Base-by-base conservation (phyloP, 2,888 invertebrate genomes). In the Seladonia tumulorum region DNA sequence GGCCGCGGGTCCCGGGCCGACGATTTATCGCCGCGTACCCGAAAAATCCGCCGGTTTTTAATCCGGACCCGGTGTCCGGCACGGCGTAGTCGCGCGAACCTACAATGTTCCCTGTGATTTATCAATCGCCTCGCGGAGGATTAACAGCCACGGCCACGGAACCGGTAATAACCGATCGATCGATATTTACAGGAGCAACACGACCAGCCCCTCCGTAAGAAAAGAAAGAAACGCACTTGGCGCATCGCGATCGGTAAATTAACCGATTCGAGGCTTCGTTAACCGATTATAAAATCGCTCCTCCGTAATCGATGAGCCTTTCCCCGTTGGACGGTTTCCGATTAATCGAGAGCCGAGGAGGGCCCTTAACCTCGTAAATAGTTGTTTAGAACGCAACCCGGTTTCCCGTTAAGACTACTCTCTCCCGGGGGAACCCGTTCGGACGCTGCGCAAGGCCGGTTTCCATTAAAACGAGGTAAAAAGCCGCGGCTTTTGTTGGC, bases 51-150 rank as follows among this genome's bases (percentile, higher is more conserved):
- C 53, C 75, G 83, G 76, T 90, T 86, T 88, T 84, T 86, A 90
- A 85, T 83, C 81, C 75, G 75, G 70, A 78, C 68, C 66, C 71
- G 71, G 35, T 78, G 81, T 81, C 83, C 71, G 66, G 57, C 66
- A 45, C 70, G 86, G 84, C 53, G 68, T 83, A 86, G 80, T 89
- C 88, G 86, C 81, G 85, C 90, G 88, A 81, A 80, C 76, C 82
- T 70, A 86, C 86, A 85, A 90, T 85, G 89, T 85, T 85, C 83
- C 53, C 76, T 73, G 82, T 90, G 84, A 90, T 90, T 90, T 90
- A 90, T 90, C 91, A 90, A 90, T 88, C 77, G 82, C 47, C 66
- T 74, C 87, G 79, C 76, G 76, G 77, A 74, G 76, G 85, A 82
- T 86, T 87, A 86, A 82, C 82, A 77, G 57, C 77, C 76, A 29